Base-by-base conservation (phyloP, 2,888 invertebrate genomes). In the Ichneumoninae sp. region DNA sequence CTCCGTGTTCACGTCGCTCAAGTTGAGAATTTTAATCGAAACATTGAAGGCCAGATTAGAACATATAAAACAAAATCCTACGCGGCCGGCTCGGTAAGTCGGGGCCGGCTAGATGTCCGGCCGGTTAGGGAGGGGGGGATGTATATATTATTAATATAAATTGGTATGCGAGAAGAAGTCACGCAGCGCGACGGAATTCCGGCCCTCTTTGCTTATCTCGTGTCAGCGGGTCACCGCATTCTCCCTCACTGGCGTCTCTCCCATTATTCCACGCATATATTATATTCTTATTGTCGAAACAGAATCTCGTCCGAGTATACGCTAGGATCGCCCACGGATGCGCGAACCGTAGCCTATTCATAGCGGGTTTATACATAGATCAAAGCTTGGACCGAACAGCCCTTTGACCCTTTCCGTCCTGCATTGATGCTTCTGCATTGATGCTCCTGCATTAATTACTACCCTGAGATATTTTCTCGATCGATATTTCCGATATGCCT, bases 211-310 rank as follows among this genome's bases (percentile, higher is more conserved):
- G 50, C 69, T 69, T 69, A 69, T 66, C 40, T 52, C 50, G 30
- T 69, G 69, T 69, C 69, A 30, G 47, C 26, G 50, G 52, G 69
- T 69, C 69, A 69, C 26, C 52, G 69, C 47, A 50, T 50, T 30
- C 50, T 50, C 26, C 5, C 50, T 69, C 50, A 52, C 50, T 26
- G n/a, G 16, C 3, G 3, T 22, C 8, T 22, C 16, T 68, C 44
- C 47, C 69, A 69, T 26, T 50, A n/a, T 50, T n/a, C 8, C 26
- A 50, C 47, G 26, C 26, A 69, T 47, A 26, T 47, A 44, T 69
- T 30, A 50, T 44, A 3, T 68, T 22, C 44, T 8, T 26, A 57
- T 57, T 57, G 22, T 26, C 57, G 22, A 57, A 57, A 57, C 26
- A 57, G 22, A 26, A 57, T 57, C 26, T 57, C 57, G 26, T 22